Base-by-base conservation (phyloP, 2,797 vertebrate genomes). In the Takifugu rubripes region DNA sequence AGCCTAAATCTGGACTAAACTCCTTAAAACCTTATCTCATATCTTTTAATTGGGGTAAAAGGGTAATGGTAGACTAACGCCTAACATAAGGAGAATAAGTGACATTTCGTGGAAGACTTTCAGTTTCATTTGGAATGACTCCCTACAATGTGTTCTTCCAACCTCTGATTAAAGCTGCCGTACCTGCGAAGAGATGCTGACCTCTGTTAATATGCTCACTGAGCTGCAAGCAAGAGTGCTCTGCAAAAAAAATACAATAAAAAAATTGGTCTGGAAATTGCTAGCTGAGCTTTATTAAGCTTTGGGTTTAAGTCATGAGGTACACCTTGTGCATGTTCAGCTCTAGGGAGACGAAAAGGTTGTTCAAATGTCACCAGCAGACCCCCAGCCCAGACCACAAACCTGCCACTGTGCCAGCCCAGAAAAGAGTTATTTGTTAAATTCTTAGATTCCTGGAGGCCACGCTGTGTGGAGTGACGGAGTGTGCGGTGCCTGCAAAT, bases 281-380 rank as follows among this genome's bases (percentile, higher is more conserved):
- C 59, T 70, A 56, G 66, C 62, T 54, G 56, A 66, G 79, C 70
- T 78, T 80, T 86, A 84, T 80, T 66, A 77, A 83, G 77, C 66
- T 45, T 66, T 54, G 55, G 77, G 74, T 83, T 72, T 60, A 78
- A 87, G 81, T 60, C 36, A 65, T 70, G 77, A 66, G 36, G 75
- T 72, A 70, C 77, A 84, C 79, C 75, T 89, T 77, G 66, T 71
- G 59, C 75, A 75, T 64, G 76, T 81, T 78, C 71, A 24, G 74
- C 78, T 84, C 64, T 44, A 54, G 80, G 75, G 79, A 85, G 57
- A 77, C 7, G 49, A 61, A 87, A 89, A 88, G 84, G 87, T 86
- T 85, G 79, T 70, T 80, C 66, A 89, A 90, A 89, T 88, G 86
- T 88, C 86, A 88, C 74, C 49, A 66, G 72, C 70, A 70, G 66